phyloP scores from a whole-genome alignment of 2,797 vertebrate species.

The Anableps anableps region DNA sequence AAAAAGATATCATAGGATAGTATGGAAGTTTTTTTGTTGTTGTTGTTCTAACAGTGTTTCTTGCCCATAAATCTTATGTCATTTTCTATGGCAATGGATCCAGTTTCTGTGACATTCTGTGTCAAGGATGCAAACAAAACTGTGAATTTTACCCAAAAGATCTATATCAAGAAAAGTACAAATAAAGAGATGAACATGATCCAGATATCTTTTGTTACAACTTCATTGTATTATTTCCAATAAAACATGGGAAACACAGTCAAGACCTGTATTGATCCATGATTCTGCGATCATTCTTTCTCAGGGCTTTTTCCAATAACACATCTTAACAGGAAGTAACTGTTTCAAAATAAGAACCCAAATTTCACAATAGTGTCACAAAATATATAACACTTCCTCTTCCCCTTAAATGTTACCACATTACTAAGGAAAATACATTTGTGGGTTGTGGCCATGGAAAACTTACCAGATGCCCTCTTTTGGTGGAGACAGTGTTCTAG shows the following conservation, averaged over 20 bases:
- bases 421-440: not conserved
- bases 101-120: not conserved
- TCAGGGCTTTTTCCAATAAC: not conserved
- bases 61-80: not conserved
- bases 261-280: not conserved
- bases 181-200: not conserved
- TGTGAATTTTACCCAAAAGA: not conserved
- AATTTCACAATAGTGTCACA: not conserved
- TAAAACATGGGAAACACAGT: not conserved
- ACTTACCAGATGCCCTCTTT: not conserved
- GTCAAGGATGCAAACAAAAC: not conserved
- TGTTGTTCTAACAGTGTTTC: not conserved
- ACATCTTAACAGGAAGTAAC: not conserved
- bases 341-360: not conserved
- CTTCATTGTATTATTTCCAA: not conserved
- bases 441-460: not conserved
- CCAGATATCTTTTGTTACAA: not conserved
- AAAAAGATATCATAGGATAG: not conserved
- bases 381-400: no score
- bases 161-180: not conserved
- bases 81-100: no score
- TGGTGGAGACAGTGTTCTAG: not conserved
- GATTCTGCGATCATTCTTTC: not conserved
- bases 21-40: not conserved
- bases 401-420: not conserved